phyloP scores from a whole-genome alignment of 2,113 vertebrate species.

The Tragelaphus strepsiceros region DNA sequence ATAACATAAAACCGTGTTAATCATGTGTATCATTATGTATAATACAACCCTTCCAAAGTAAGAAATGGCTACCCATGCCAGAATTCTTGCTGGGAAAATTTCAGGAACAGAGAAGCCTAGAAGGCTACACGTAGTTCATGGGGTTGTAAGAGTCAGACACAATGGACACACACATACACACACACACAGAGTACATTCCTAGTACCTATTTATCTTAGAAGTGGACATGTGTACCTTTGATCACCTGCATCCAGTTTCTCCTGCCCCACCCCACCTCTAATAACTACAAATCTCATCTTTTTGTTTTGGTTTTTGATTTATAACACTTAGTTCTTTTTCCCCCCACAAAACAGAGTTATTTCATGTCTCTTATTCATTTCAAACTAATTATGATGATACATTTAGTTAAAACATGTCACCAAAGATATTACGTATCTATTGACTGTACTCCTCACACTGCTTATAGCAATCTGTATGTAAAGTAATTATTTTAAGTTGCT shows the following conservation, averaged over 20 bases:
- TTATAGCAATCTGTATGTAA: neutral
- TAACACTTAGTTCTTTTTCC: neutral
- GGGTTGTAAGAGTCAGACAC: neutral
- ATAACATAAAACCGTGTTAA: neutral
- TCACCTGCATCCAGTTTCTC: neutral
- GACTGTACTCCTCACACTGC: neutral
- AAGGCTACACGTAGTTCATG: neutral
- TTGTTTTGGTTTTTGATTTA: neutral
- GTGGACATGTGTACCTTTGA: neutral
- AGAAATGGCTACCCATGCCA: neutral
- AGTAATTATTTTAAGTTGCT: neutral
- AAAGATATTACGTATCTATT: neutral
- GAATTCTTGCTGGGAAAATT: neutral
- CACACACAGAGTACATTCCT: neutral
- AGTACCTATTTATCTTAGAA: neutral
- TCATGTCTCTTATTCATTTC: neutral
- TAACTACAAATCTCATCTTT: neutral
- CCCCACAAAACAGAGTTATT: neutral
- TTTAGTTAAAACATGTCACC: neutral
- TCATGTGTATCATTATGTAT: neutral
- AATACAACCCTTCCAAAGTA: neutral
- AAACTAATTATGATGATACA: neutral
- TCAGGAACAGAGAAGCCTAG: neutral
- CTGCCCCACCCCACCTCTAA: neutral
- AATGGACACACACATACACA: rapidly evolving